Evolutionary conservation across 2,113 vertebrate species (phyloP).

Genomic region (Tetrax tetrax): DNA sequence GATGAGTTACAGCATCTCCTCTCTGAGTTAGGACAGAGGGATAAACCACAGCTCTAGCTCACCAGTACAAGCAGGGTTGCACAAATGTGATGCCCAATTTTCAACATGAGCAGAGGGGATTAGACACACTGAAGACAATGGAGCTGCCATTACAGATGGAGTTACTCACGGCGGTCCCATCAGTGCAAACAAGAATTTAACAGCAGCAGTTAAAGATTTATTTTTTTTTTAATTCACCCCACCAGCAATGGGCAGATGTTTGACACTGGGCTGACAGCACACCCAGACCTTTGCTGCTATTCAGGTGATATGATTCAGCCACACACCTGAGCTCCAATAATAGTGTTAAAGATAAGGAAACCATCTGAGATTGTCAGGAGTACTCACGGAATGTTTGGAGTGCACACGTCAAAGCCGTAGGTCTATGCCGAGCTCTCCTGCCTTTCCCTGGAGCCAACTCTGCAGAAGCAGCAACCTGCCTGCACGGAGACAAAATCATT

Average conservation of each 20-base stretch:
- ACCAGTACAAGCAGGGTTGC: rapidly evolving
- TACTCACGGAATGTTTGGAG: neutral
- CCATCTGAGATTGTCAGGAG: neutral
- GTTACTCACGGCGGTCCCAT: neutral
- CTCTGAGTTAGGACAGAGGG: neutral
- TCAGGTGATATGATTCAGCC: neutral
- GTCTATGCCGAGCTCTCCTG: neutral
- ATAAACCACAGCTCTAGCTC: neutral
- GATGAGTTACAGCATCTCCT: neutral
- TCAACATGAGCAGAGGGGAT: rapidly evolving
- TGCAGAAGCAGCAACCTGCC: neutral
- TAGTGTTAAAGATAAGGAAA: neutral
- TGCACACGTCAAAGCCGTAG: rapidly evolving
- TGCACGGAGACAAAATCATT: neutral
- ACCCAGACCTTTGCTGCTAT: neutral
- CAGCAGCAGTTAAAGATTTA: neutral
- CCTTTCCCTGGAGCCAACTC: neutral
- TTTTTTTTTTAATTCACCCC: neutral
- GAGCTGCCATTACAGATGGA: neutral
- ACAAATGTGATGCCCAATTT: rapidly evolving
- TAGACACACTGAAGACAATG: neutral
- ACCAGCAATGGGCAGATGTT: neutral
- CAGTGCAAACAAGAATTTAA: neutral
- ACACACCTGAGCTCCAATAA: neutral
- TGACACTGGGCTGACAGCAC: neutral